phyloP scores from a whole-genome alignment of 2,888 invertebrate species.

The Sthenelais limicola region DNA sequence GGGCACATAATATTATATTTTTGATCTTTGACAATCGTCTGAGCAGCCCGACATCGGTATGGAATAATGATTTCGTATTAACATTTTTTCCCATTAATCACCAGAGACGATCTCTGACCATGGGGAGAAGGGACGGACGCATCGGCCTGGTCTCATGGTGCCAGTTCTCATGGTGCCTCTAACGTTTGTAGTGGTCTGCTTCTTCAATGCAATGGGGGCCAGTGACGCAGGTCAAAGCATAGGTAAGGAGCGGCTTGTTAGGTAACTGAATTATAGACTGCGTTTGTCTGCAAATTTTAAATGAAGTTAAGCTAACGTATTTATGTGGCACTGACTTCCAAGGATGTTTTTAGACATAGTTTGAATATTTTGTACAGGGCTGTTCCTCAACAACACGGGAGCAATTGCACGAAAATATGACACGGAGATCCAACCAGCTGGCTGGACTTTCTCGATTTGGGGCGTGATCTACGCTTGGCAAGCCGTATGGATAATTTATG shows the following conservation, averaged over 20 bases:
- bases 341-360: too few species aligned
- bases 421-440: slow-evolving; percentile 61
- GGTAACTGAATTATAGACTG: too few species aligned
- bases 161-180: background rate
- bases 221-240: background rate
- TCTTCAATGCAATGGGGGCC: slow-evolving; percentile 22
- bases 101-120: too few species aligned
- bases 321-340: too few species aligned
- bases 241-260: background rate
- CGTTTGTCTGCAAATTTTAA: too few species aligned
- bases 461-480: slow-evolving; percentile 65
- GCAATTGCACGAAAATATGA: slow-evolving; percentile 57
- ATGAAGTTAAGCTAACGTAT: too few species aligned
- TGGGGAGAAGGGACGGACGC: too few species aligned
- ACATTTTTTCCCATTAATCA: too few species aligned
- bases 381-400: slow-evolving; percentile 42
- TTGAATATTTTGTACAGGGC: background rate
- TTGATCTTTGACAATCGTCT: too few species aligned
- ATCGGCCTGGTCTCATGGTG: slow-evolving; percentile 13
- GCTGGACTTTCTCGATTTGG: slow-evolving; percentile 65
- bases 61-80: too few species aligned
- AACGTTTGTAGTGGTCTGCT: background rate
- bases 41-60: too few species aligned
- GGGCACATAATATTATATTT: too few species aligned
- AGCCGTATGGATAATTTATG: slow-evolving; percentile 56